Conservation (phyloP, 2,797 vertebrate species). For the Lithobates pipiens region DNA sequence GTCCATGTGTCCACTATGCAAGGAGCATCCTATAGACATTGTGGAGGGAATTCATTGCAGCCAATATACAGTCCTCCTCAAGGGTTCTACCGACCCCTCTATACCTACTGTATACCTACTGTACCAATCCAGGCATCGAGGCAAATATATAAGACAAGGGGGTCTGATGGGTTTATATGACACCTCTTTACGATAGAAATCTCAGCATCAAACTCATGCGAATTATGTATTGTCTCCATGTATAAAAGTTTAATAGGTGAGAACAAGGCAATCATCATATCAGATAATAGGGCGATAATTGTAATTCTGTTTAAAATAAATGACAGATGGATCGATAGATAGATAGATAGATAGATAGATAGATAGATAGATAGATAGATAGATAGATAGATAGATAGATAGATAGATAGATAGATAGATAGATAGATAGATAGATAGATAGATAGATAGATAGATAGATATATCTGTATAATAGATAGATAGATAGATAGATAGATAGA, state of each 20-base stretch:
- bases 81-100: too few relatives aligned
- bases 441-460: background rate
- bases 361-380: background rate
- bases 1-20: conserved; percentile 18
- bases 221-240: background rate
- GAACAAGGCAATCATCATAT: background rate
- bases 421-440: background rate
- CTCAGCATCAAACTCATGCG: background rate
- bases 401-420: background rate
- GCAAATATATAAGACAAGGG: too few relatives aligned
- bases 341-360: background rate
- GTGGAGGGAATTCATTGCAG: conserved; percentile 31
- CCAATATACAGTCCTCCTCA: conserved; percentile 10
- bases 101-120: background rate
- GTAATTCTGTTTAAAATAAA: background rate
- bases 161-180: background rate
- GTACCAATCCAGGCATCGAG: background rate
- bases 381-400: background rate
- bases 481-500: background rate
- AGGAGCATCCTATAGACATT: conserved; percentile 15
- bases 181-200: background rate
- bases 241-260: background rate
- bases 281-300: background rate
- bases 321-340: background rate
- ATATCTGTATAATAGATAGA: background rate